Percentiles rank a stretch among this genome's conserved stretches.
These are phyloP conservation scores for Salticus scenicus DNA, from an alignment of 2,888 invertebrate species.

Conservation along the genomic window DNA sequence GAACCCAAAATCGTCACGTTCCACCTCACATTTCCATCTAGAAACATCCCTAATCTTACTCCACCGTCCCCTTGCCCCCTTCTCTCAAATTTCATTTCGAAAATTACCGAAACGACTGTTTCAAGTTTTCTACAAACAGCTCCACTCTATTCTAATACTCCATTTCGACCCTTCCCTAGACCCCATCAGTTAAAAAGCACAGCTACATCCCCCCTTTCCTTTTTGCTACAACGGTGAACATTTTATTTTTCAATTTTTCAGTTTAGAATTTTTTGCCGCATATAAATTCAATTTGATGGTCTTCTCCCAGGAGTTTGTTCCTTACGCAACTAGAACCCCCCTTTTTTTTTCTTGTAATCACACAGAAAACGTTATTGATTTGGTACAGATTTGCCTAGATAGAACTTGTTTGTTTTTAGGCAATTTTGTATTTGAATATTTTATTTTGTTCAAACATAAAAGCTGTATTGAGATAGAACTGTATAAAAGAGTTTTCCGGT, in stretches of 20 bases:
- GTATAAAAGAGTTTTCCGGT: too few relatives aligned
- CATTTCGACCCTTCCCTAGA: constrained; percentile 25
- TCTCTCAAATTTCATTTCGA: constrained; percentile 49
- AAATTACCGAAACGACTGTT: constrained; percentile 44
- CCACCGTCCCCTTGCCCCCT: neutral
- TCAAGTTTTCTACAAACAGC: constrained; percentile 20
- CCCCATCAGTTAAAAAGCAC: constrained; percentile 11
- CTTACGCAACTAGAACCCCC: neutral
- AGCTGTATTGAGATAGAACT: too few relatives aligned
- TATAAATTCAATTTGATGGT: constrained; percentile 1
- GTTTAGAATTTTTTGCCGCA: neutral
- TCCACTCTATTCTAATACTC: constrained; percentile 11
- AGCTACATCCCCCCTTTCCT: neutral
- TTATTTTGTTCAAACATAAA: too few relatives aligned
- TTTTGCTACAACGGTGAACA: neutral
- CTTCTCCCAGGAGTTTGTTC: neutral
- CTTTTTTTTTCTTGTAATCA: neutral
- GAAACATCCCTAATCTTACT: neutral
- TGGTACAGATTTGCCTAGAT: neutral
- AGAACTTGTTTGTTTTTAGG: neutral
- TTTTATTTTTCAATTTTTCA: constrained; percentile 8
- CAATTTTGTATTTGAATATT: too few relatives aligned
- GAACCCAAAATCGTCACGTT: constrained; percentile 18
- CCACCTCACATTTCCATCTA: constrained; percentile 21
- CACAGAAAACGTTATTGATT: neutral